These are phyloP conservation scores for Epirrhoe tristata DNA, from an alignment of 2,888 invertebrate genomes.

Conservation along the genomic window DNA sequence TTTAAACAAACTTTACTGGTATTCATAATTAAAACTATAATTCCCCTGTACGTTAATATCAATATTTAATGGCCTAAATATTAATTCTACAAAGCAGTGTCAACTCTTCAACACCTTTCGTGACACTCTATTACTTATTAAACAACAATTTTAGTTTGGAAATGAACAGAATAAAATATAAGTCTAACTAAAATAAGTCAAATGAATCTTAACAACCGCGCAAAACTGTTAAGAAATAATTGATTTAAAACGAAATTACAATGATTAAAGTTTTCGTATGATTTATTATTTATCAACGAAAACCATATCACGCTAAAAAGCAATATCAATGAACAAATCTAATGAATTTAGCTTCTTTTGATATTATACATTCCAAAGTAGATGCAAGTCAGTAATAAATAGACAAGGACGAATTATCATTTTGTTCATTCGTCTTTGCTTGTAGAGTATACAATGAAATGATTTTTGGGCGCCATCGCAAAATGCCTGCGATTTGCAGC, in stretches of 20 bases:
- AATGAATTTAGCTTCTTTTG: conserved; percentile 18
- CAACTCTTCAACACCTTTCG: neutral
- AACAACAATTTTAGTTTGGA: conserved; percentile 2
- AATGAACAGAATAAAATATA: neutral
- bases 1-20: conserved; percentile 11
- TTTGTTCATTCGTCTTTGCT: too few relatives aligned
- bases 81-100: conserved; percentile 1
- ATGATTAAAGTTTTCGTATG: neutral
- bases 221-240: neutral
- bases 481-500: neutral
- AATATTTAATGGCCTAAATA: conserved; percentile 33
- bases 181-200: neutral
- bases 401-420: too few relatives aligned
- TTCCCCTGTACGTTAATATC: conserved; percentile 10
- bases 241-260: neutral
- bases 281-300: conserved; percentile 2
- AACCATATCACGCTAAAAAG: conserved; percentile 39
- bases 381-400: neutral
- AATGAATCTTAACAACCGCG: neutral
- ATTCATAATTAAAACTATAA: conserved; percentile 20
- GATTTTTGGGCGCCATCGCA: neutral
- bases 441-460: neutral
- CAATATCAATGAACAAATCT: conserved; percentile 39
- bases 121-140: neutral
- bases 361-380: conserved; percentile 16